Evolutionary conservation across 2,797 vertebrate species (phyloP).

Genomic region (Cichlasoma orientale): DNA sequence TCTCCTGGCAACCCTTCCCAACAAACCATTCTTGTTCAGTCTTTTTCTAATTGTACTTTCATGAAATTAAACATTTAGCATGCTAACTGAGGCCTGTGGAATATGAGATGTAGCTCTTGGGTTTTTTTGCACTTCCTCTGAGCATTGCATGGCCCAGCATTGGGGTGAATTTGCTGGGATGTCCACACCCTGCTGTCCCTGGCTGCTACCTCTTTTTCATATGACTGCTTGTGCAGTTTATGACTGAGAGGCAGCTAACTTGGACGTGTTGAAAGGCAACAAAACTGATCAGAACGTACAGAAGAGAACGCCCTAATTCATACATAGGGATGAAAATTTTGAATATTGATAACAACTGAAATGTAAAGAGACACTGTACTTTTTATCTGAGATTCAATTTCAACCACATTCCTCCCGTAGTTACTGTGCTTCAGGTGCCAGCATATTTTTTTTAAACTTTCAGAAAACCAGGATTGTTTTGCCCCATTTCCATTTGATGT

Average conservation of each 20-base stretch:
- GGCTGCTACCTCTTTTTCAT: background rate
- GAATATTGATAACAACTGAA: too few species aligned
- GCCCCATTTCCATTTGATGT: background rate
- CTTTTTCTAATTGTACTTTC: background rate
- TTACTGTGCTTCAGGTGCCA: background rate
- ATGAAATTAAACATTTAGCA: background rate
- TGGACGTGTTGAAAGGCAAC: too few species aligned
- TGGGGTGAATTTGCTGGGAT: background rate
- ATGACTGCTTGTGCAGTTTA: too few species aligned
- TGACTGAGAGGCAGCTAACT: too few species aligned
- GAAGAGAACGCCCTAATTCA: too few species aligned
- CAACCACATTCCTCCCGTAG: too few species aligned
- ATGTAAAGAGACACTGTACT: too few species aligned
- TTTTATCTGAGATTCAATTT: background rate
- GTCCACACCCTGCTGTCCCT: background rate
- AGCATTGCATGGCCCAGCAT: background rate
- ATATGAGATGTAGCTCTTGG: background rate
- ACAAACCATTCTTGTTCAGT: background rate
- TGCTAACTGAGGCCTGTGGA: background rate
- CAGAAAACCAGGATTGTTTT: background rate
- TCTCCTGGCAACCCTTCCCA: background rate
- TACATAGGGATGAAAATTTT: too few species aligned
- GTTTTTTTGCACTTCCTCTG: background rate
- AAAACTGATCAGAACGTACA: too few species aligned
- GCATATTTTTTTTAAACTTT: background rate